These are phyloP conservation scores for Pelecanoides urinatrix DNA, from an alignment of 2,113 vertebrate genomes.

Conservation along the genomic window DNA sequence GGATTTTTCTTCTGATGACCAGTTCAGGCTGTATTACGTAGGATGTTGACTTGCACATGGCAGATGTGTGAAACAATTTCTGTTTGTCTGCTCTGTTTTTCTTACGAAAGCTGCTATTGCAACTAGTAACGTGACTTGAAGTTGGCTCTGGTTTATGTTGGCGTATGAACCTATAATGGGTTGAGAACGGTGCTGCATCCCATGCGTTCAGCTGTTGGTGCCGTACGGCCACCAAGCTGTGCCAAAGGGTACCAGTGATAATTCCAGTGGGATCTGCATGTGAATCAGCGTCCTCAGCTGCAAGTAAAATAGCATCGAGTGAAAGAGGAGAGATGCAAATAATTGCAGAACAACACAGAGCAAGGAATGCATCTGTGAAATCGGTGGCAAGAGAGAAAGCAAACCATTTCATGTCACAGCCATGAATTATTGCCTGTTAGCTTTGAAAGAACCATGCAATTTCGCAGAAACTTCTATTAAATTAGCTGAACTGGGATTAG, in stretches of 20 bases:
- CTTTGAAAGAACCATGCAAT: neutral
- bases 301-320: neutral
- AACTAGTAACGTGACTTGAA: neutral
- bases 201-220: neutral
- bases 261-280: neutral
- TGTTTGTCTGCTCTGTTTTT: neutral
- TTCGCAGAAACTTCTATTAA: neutral
- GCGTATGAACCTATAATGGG: neutral
- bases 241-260: neutral
- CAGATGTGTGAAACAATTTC: neutral
- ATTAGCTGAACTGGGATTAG: neutral
- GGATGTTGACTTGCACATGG: fast-evolving
- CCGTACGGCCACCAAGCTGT: neutral
- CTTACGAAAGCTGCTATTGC: neutral
- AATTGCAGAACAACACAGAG: neutral
- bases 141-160: neutral
- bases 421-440: neutral
- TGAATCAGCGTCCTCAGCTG: neutral
- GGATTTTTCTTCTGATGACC: neutral
- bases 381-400: neutral
- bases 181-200: neutral
- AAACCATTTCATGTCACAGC: neutral
- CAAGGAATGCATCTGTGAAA: neutral
- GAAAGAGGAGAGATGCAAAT: neutral
- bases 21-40: fast-evolving